Evolutionary conservation across 2,888 invertebrate species (phyloP).

Genomic region (Apamea epomidion): DNA sequence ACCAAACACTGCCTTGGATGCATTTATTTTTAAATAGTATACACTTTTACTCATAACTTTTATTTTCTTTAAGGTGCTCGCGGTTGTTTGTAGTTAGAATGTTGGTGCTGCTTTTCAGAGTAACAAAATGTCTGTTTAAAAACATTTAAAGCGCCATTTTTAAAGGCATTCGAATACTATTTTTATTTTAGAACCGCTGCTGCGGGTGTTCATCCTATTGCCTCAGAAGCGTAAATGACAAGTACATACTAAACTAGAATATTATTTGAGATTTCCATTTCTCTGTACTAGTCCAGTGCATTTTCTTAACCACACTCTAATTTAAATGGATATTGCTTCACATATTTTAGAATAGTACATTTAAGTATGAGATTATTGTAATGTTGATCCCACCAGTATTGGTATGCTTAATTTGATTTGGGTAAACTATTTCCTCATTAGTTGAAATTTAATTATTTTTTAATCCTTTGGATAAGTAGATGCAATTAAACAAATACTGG

Average conservation of each 20-base stretch:
- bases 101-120: neutral
- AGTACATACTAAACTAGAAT: slow-evolving; percentile 51
- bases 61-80: slow-evolving; percentile 17
- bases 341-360: slow-evolving; percentile 50
- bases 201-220: neutral
- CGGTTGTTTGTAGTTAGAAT: slow-evolving; percentile 8
- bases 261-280: slow-evolving; percentile 49
- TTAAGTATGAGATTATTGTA: slow-evolving; percentile 64
- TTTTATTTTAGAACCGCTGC: neutral
- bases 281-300: slow-evolving; percentile 61
- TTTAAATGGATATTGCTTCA: slow-evolving; percentile 55
- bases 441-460: slow-evolving; percentile 49
- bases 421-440: slow-evolving; percentile 46
- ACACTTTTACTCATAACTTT: slow-evolving; percentile 29
- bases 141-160: neutral
- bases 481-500: slow-evolving; percentile 39
- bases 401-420: slow-evolving; percentile 55
- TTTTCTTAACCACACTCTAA: slow-evolving; percentile 39
- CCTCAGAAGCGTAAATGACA: slow-evolving; percentile 44
- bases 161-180: slow-evolving; percentile 18
- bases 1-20: slow-evolving; percentile 62
- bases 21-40: slow-evolving; percentile 64
- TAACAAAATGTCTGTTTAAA: neutral
- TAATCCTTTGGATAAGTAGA: slow-evolving; percentile 34
- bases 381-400: slow-evolving; percentile 63